phyloP scores from a whole-genome alignment of 2,797 vertebrate species.

The Tadarida brasiliensis region DNA sequence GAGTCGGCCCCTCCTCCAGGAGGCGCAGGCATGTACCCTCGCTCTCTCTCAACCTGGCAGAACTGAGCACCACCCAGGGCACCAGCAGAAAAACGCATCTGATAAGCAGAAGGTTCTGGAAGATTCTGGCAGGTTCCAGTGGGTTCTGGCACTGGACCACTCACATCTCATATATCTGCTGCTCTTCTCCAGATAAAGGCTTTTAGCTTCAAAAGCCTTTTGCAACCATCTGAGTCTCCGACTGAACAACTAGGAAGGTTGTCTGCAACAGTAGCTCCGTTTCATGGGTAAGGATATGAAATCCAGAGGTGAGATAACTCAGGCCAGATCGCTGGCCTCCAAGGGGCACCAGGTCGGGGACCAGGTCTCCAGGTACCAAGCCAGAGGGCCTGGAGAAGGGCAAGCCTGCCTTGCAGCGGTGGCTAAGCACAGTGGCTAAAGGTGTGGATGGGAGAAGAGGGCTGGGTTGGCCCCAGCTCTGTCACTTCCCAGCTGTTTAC shows the following conservation, averaged over 20 bases:
- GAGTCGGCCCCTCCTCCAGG: background rate
- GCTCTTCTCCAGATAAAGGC: background rate
- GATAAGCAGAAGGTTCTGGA: background rate
- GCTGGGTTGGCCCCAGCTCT: background rate
- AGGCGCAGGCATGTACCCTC: fast-evolving
- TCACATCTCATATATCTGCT: fast-evolving
- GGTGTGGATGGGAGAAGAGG: fast-evolving
- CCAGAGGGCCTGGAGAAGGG: background rate
- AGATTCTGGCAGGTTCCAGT: background rate
- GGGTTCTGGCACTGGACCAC: background rate
- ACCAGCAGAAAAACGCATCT: background rate
- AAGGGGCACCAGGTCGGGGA: background rate
- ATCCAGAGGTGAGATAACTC: background rate
- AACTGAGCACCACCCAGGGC: background rate
- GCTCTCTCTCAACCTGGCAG: background rate
- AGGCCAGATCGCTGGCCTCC: background rate
- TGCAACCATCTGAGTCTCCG: background rate
- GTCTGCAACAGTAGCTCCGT: background rate
- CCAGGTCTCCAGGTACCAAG: background rate
- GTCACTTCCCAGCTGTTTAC: background rate
- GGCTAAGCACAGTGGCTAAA: fast-evolving
- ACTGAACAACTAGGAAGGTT: background rate
- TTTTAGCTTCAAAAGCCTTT: background rate
- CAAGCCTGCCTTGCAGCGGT: background rate
- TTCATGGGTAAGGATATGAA: background rate